Base-by-base conservation (phyloP, 2,888 invertebrate species). In the Raillietiella orientalis region DNA sequence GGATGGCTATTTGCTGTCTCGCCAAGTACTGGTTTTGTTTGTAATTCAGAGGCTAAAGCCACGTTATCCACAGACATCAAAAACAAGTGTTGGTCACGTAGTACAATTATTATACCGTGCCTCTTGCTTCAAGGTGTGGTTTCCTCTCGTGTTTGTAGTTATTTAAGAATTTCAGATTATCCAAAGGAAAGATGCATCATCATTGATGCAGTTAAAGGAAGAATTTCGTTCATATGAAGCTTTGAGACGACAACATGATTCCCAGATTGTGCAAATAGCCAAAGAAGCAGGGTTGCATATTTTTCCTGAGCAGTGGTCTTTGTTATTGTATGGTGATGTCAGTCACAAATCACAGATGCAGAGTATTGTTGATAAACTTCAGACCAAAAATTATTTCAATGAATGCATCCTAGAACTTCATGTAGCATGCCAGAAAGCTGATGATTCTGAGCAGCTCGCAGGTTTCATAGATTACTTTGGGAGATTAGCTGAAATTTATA, bases 81-180 rank as follows among this genome's bases (percentile, higher is more conserved):
- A 96, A 55, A 96, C 93, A 16, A 84, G 84, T 44, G 90, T 96
- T 43, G 93, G 93, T 8, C 93, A 96, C 50, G 93, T 96, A 23
- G 90, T 96, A 28, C 96, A 96, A 48, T 58, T 96, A 26, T 56
- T 96, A 14, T 96, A 96, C 46, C 60, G 93, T 37, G 93, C 93
- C 25, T 87, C 87, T 32, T 93, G 93, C 51, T 96, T 96, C 51
- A 87, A 84, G 58, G 87, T 75, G 45, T 12, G 22, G 6, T 5
- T n/a, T 11, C 5, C 6, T 17, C 19, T 17, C n/a, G 19, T 6
- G 19, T 17, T 8, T n/a, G 6, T 17, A 8, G 6, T n/a, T n/a
- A 17, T 17, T 17, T 17, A 6, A n/a, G 11, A n/a, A 12, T 31
- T 29, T 19, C 38, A 74, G 71, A 75, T 90, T 19, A 77, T 79